phyloP scores from a whole-genome alignment of 2,888 invertebrate genomes.

The Microplitis deprimator region DNA sequence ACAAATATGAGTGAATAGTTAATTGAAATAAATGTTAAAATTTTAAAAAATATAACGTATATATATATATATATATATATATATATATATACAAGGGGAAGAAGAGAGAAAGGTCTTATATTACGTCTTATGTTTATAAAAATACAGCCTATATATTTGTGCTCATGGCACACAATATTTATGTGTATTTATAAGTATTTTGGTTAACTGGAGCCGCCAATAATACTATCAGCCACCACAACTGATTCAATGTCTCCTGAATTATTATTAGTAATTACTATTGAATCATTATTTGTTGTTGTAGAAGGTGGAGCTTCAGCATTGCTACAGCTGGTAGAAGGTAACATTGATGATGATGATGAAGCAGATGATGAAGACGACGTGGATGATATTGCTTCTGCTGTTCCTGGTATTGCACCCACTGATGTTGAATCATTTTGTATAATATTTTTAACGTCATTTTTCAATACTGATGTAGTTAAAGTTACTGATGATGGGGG shows the following conservation, averaged over 20 bases:
- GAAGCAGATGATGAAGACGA: not conserved
- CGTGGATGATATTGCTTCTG: not conserved
- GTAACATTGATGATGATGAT: not conserved
- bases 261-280: not conserved
- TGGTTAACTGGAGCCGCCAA: not conserved
- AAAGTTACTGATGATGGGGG: constrained; percentile 48
- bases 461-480: not conserved
- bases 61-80: not conserved
- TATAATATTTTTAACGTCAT: not conserved
- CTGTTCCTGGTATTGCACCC: not conserved
- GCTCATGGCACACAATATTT: not conserved
- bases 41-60: not conserved
- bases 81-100: not conserved
- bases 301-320: not conserved
- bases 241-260: not conserved
- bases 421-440: not conserved
- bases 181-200: not conserved
- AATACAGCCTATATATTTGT: not conserved
- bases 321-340: not conserved
- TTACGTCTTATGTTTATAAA: not conserved
- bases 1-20: not conserved
- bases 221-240: too few species aligned
- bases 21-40: not conserved
- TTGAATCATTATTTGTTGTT: not conserved
- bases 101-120: not conserved